Base-by-base conservation (phyloP, 2,113 vertebrate genomes). In the Poecilia latipinna region DNA sequence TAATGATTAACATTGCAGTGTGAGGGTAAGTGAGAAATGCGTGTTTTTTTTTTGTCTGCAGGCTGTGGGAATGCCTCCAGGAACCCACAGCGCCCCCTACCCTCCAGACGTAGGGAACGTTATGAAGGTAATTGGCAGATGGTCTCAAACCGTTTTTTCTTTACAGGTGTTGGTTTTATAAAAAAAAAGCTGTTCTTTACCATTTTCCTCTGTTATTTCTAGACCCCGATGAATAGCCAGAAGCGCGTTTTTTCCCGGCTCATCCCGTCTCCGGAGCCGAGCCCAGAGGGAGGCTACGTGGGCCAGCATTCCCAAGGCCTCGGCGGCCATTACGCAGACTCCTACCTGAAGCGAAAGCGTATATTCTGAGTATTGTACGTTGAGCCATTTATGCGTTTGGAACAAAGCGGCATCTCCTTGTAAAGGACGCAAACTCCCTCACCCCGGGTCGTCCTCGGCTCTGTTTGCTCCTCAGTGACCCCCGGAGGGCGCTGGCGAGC, bases 271-370 rank as follows among this genome's bases (percentile, higher is more conserved):
- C 97, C 97, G 0, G 97, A 98, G 90, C 96, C 97, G 19, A 97
- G 96, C 83, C 97, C 97, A 0, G 96, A 97, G 84, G 96, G 96
- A 0, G 91, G 96, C 69, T 98, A 98, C 5, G 95, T 97, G 67
- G 97, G 97, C 48, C 97, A 98, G 90, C 97, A 98, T 83, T 98
- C 97, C 31, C 97, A 97, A 84, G 97, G 97, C 80, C 95, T 98
- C 0, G 97, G 97, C 0, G 97, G 97, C 24, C 97, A 98, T 88
- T 98, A 97, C 11, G 97, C 97, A 1, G 97, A 98, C 91, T 97
- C 97, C 83, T 97, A 98, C 93, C 92, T 98, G 74, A 97, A 98
- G 88, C 92, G 96, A 84, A 98, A 97, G 91, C 95, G 97, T 79
- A 97, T 97, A 87, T 96, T 97, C 91, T 98, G 91, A 93, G 69